Percentiles rank a stretch among this genome's conserved stretches.
Evolutionary conservation across 2,113 vertebrate species (phyloP).

Genomic region (Sigmodon hispidus): DNA sequence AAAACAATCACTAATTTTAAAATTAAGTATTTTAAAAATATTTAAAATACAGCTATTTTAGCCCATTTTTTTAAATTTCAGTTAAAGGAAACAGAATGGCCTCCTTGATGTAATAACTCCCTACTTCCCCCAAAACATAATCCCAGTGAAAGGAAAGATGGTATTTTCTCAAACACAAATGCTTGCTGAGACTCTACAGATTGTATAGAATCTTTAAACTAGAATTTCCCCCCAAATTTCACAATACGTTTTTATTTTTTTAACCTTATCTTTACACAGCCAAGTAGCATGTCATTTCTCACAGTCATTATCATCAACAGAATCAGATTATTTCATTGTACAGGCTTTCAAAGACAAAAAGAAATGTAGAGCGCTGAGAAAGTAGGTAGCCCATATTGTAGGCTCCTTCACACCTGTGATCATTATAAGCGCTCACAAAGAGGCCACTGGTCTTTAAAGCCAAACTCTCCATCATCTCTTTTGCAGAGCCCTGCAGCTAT

Average conservation of each 20-base stretch:
- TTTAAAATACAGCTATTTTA: constrained; percentile 52
- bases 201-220: constrained; percentile 60
- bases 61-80: constrained; percentile 37
- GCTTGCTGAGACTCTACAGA: constrained; percentile 23
- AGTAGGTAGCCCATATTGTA: constrained; percentile 49
- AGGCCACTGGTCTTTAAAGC: constrained; percentile 79
- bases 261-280: constrained; percentile 66
- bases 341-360: constrained; percentile 74
- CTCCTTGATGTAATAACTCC: constrained; percentile 44
- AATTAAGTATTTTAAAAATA: constrained; percentile 57
- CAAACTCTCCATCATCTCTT: constrained; percentile 73
- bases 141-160: constrained; percentile 44
- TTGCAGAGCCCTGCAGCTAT: constrained; percentile 76
- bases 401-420: constrained; percentile 63
- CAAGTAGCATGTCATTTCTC: constrained; percentile 47
- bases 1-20: constrained; percentile 70
- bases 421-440: constrained; percentile 68
- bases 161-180: constrained; percentile 54
- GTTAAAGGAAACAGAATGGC: constrained; percentile 54
- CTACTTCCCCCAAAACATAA: neutral
- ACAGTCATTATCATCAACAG: constrained; percentile 65
- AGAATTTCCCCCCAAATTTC: constrained; percentile 50
- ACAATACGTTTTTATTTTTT: constrained; percentile 46
- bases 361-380: constrained; percentile 58
- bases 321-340: constrained; percentile 69